Conservation (phyloP, 2,888 invertebrate genomes). For the Sinhomidia bicolor region DNA sequence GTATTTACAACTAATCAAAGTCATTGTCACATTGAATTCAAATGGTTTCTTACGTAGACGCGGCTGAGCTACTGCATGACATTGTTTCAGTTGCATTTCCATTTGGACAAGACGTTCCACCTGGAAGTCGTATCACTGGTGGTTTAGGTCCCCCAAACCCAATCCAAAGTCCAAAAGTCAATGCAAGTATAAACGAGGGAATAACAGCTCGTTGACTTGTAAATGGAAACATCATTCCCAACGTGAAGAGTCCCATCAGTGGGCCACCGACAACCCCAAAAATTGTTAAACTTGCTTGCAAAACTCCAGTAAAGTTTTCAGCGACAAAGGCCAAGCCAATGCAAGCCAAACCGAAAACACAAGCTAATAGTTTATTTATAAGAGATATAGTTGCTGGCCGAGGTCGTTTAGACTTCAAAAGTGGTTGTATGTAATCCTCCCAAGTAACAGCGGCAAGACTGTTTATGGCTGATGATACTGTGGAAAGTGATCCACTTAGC, state of each 20-base stretch:
- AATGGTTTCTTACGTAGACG: conserved; percentile 49
- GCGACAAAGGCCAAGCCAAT: conserved; percentile 92
- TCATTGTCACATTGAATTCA: background rate
- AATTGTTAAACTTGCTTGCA: conserved; percentile 93
- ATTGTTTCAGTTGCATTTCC: conserved; percentile 58
- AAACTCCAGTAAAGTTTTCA: conserved; percentile 90
- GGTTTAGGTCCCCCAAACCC: conserved; percentile 92
- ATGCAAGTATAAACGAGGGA: conserved; percentile 75
- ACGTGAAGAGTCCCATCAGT: conserved; percentile 90
- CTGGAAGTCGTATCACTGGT: conserved; percentile 81
- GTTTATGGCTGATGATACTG: conserved; percentile 95
- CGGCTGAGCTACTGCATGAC: conserved; percentile 46
- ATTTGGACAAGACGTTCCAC: conserved; percentile 62
- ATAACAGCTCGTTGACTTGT: conserved; percentile 86
- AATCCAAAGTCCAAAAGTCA: conserved; percentile 88
- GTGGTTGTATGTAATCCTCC: conserved; percentile 88
- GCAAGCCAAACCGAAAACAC: conserved; percentile 88
- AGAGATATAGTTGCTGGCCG: conserved; percentile 71
- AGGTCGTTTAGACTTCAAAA: conserved; percentile 80
- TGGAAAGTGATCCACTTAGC: conserved; percentile 95
- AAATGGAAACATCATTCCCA: conserved; percentile 91
- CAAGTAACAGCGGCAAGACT: conserved; percentile 94
- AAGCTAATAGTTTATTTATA: conserved; percentile 84
- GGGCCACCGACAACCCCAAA: conserved; percentile 94
- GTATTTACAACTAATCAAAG: background rate